Base-by-base conservation (phyloP, 2,113 vertebrate species). In the Galbula dea region DNA sequence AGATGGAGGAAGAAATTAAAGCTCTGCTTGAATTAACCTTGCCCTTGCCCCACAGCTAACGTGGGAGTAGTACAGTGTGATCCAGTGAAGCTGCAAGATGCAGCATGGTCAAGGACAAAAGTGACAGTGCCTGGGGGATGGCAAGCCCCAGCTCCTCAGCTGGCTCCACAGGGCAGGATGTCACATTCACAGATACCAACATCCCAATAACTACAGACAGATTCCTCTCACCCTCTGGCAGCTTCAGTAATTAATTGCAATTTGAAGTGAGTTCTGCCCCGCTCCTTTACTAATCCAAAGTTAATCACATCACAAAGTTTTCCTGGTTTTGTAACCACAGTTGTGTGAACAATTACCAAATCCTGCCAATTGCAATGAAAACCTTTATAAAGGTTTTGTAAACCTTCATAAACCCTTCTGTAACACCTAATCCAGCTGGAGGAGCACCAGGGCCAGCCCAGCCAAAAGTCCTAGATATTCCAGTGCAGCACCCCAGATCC, bases 221-320 rank as follows among this genome's bases (percentile, higher is more conserved):
- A 5, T 78, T 69, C 46, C 71, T 79, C 89, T 32, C 10, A 78
- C 79, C 41, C 67, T 83, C 87, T 32, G 24, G 71, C 74, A 83
- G 71, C 67, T 67, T 87, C n/a, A 1, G 81, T 94, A 94, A 96
- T 95, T 94, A 94, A 92, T 55, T 74, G 93, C 82, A 88, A 95
- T 89, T 89, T 94, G 91, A 94, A 90, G 58, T 15, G 67, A 94
- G 91, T 78, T 89, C 81, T 90, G 83, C 74, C 78, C 71, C 6
- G 9, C 81, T 95, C 89, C 90, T 87, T 83, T 45, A 27, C 68
- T 93, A 94, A 95, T 93, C 92, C 87, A 71, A 62, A 83, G 32
- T 91, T 95, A 94, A 96, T 89, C 85, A 34, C 17, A 4, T 80
- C 29, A 12, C 7, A 67, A 95, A 74, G 77, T 68, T 94, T 91